A percentile compares a stretch with the other conserved stretches of the same genome.
Conservation (phyloP, 1,140 invertebrate species). For the Drosophila guanche region DNA sequence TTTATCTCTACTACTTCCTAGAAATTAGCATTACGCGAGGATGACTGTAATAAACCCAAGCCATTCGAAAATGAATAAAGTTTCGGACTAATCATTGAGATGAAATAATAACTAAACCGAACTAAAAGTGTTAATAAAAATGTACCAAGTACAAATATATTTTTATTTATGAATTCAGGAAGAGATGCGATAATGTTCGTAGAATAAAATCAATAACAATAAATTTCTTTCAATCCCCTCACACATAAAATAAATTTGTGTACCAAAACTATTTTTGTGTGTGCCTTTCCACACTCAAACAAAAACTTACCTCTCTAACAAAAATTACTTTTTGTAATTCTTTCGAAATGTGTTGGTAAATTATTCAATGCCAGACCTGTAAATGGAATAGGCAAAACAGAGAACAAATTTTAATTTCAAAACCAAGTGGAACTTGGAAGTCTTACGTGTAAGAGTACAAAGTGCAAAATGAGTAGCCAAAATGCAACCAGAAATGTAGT, state of each 20-base stretch:
- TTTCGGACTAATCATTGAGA: too few species aligned
- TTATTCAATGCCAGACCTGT: constrained; percentile 34
- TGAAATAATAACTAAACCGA: too few species aligned
- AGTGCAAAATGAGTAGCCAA: constrained; percentile 9
- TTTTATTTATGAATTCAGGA: too few species aligned
- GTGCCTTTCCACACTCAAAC: not conserved
- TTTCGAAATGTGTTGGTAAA: constrained; percentile 14
- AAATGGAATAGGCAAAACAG: constrained; percentile 28
- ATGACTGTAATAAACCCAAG: too few species aligned
- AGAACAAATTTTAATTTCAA: constrained; percentile 35
- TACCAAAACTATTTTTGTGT: not conserved
- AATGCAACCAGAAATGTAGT: constrained; percentile 15
- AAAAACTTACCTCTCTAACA: constrained; percentile 29
- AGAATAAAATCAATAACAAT: too few species aligned
- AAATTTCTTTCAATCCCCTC: too few species aligned
- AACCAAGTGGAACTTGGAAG: constrained; percentile 30
- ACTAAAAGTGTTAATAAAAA: too few species aligned
- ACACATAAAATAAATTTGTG: not conserved
- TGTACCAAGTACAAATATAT: too few species aligned
- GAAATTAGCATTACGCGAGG: too few species aligned
- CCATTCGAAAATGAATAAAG: too few species aligned
- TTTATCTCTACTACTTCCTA: too few species aligned
- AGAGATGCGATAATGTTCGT: too few species aligned
- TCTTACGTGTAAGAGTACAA: constrained; percentile 16
- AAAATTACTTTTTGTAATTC: constrained; percentile 21